Evolutionary conservation across 2,113 vertebrate species (phyloP).

Genomic region (Equus przewalskii): DNA sequence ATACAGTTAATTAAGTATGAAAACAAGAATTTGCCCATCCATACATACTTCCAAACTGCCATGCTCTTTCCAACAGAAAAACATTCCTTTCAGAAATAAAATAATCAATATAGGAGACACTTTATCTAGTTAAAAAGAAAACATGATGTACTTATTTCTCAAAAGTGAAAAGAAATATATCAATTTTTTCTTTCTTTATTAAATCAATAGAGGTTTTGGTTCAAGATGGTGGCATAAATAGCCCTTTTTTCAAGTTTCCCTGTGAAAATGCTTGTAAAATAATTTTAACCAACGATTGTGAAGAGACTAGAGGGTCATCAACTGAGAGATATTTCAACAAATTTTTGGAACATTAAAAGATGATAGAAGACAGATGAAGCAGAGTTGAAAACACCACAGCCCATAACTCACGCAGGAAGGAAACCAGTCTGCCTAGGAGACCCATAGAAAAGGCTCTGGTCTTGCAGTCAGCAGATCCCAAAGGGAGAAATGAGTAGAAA

Average conservation of each 20-base stretch:
- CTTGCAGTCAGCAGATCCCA: background rate
- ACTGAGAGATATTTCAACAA: background rate
- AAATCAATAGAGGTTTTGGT: background rate
- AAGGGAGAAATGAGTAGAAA: background rate
- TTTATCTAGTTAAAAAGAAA: background rate
- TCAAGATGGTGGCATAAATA: background rate
- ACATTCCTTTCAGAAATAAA: background rate
- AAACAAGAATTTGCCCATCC: background rate
- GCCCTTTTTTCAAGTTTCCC: background rate
- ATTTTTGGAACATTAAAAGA: background rate
- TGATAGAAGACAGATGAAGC: background rate
- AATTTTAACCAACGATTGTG: background rate
- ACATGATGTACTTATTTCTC: background rate
- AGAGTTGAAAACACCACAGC: background rate
- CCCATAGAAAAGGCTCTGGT: background rate
- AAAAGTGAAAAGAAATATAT: background rate
- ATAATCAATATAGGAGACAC: background rate
- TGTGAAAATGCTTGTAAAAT: background rate
- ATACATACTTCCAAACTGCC: background rate
- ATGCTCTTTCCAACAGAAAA: background rate
- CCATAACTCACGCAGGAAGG: background rate
- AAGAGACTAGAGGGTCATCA: background rate
- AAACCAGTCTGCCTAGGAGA: background rate
- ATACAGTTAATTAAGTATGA: background rate
- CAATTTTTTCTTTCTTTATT: slow-evolving; percentile 11